Conservation (phyloP, 2,797 vertebrate genomes). For the Sciurus carolinensis region DNA sequence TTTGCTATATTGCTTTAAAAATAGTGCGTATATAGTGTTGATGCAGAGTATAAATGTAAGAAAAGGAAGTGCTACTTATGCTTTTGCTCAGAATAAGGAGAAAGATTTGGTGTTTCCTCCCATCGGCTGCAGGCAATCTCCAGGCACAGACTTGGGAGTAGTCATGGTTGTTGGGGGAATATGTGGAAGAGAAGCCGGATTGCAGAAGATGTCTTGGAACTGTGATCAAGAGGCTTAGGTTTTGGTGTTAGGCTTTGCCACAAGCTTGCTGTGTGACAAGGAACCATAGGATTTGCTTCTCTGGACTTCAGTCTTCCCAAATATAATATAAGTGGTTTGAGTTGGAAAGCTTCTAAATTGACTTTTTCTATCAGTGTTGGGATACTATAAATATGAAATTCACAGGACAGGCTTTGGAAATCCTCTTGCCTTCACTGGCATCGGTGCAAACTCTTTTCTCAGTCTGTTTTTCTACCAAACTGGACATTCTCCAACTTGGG, state of each 20-base stretch:
- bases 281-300: not conserved
- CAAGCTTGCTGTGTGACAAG: not conserved
- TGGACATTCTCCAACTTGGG: not conserved
- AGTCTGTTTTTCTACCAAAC: not conserved
- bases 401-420: too few relatives aligned
- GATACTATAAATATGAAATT: too few relatives aligned
- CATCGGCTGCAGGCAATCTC: not conserved
- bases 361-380: too few relatives aligned
- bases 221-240: not conserved
- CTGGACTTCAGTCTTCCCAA: not conserved
- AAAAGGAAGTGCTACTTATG: not conserved
- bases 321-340: not conserved
- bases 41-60: not conserved
- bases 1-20: slow-evolving; percentile 49
- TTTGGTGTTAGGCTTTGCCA: not conserved
- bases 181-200: not conserved
- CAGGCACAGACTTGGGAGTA: not conserved
- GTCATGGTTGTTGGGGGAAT: not conserved
- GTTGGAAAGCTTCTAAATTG: not conserved
- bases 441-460: not conserved
- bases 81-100: not conserved
- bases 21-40: not conserved
- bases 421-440: too few relatives aligned
- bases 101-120: not conserved
- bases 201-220: not conserved